These are phyloP conservation scores for Heliconius charithonia DNA, from an alignment of 2,888 invertebrate genomes.

Conservation along the genomic window DNA sequence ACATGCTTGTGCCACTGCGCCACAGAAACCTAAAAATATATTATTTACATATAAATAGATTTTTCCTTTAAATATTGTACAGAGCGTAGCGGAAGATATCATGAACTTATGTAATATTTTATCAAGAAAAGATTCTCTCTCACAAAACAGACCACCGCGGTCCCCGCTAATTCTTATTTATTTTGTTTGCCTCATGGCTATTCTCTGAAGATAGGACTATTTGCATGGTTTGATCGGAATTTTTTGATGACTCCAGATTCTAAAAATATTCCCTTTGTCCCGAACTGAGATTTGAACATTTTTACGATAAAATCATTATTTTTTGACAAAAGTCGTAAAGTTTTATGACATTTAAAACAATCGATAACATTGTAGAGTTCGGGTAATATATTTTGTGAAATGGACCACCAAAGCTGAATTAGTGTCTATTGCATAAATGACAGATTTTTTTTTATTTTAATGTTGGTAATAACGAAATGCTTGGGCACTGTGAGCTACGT, in stretches of 20 bases:
- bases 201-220: slow-evolving; percentile 38
- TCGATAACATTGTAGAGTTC: slow-evolving; percentile 5
- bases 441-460: slow-evolving; percentile 9
- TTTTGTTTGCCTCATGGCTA: slow-evolving; percentile 37
- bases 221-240: slow-evolving; percentile 41
- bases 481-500: background rate
- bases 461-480: slow-evolving; percentile 10
- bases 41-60: too few species aligned
- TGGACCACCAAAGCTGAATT: slow-evolving; percentile 16
- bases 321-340: slow-evolving; percentile 30
- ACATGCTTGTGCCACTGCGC: too few species aligned
- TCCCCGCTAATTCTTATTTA: slow-evolving; percentile 35
- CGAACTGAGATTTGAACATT: slow-evolving; percentile 14
- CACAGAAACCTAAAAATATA: too few species aligned
- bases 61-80: background rate
- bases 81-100: slow-evolving; percentile 39
- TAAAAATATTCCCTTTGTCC: slow-evolving; percentile 33
- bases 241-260: slow-evolving; percentile 24
- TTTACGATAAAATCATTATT: slow-evolving; percentile 24
- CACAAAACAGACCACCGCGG: slow-evolving; percentile 42
- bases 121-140: slow-evolving; percentile 39
- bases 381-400: slow-evolving; percentile 8
- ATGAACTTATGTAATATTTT: slow-evolving; percentile 40
- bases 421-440: background rate
- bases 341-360: slow-evolving; percentile 26